phyloP scores from a whole-genome alignment of 2,797 vertebrate species.

The Pachyuromys duprasi region DNA sequence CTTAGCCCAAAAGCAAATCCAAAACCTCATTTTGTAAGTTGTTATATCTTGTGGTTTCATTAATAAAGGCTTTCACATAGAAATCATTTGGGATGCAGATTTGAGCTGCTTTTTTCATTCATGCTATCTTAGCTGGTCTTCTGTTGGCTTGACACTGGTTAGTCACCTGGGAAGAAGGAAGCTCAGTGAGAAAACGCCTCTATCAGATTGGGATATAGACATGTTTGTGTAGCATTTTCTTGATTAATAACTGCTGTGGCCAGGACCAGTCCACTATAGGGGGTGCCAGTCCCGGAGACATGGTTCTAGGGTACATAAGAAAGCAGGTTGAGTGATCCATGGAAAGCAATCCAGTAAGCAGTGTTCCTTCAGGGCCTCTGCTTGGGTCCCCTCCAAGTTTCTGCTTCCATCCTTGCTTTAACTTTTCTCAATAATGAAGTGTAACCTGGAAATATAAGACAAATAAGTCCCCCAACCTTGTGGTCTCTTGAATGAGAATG shows the following conservation, averaged over 20 bases:
- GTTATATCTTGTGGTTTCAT: background rate
- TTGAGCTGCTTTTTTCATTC: constrained; percentile 18
- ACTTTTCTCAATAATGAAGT: background rate
- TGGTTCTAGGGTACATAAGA: background rate
- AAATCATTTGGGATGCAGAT: background rate
- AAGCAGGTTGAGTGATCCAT: background rate
- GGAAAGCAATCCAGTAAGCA: too few relatives aligned
- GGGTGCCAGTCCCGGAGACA: rapidly evolving
- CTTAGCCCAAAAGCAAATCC: too few relatives aligned
- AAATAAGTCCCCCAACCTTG: background rate
- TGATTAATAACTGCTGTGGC: background rate
- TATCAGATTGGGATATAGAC: background rate
- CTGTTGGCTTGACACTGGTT: background rate
- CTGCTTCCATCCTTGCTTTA: background rate
- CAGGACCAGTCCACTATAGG: background rate
- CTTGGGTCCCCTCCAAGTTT: background rate
- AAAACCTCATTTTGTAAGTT: background rate
- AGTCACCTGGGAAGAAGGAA: background rate
- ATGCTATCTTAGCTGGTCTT: background rate
- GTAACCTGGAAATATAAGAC: background rate
- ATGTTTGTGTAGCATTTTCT: background rate
- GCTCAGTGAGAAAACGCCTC: background rate
- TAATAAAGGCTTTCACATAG: background rate
- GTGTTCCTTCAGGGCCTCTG: background rate
- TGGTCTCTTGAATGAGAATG: background rate